These are phyloP conservation scores for Trachelus stipa DNA, from an alignment of 2,888 invertebrate genomes.

Conservation along the genomic window DNA sequence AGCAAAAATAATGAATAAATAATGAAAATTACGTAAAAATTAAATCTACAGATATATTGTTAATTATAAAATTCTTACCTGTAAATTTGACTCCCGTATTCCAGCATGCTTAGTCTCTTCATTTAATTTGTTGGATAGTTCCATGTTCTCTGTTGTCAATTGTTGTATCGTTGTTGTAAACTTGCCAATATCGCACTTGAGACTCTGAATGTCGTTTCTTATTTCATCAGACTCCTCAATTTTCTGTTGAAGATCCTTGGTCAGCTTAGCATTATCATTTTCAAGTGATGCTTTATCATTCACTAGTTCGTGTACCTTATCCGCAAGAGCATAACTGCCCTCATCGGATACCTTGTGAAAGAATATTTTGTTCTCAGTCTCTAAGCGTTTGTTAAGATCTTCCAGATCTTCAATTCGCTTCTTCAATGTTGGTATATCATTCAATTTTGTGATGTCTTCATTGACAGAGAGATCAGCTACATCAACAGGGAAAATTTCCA, in stretches of 20 bases:
- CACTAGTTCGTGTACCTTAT: constrained; percentile 29
- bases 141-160: constrained; percentile 55
- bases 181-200: constrained; percentile 49
- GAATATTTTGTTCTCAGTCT: constrained; percentile 14
- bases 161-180: constrained; percentile 49
- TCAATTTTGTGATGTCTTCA: constrained; percentile 10
- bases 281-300: constrained; percentile 36
- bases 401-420: constrained; percentile 18
- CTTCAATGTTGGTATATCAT: constrained; percentile 11
- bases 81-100: constrained; percentile 30
- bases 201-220: constrained; percentile 43
- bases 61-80: constrained; percentile 26
- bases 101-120: constrained; percentile 39
- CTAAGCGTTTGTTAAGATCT: neutral
- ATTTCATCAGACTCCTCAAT: constrained; percentile 52
- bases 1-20: neutral
- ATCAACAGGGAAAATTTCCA: constrained; percentile 15
- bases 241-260: constrained; percentile 42
- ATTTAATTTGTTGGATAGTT: constrained; percentile 46
- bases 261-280: constrained; percentile 47
- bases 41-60: neutral
- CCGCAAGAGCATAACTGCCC: constrained; percentile 24
- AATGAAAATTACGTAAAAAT: neutral
- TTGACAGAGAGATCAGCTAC: neutral
- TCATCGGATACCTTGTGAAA: constrained; percentile 1